These are phyloP conservation scores for Metallyticus violacea DNA, from an alignment of 2,888 invertebrate genomes.

Conservation along the genomic window DNA sequence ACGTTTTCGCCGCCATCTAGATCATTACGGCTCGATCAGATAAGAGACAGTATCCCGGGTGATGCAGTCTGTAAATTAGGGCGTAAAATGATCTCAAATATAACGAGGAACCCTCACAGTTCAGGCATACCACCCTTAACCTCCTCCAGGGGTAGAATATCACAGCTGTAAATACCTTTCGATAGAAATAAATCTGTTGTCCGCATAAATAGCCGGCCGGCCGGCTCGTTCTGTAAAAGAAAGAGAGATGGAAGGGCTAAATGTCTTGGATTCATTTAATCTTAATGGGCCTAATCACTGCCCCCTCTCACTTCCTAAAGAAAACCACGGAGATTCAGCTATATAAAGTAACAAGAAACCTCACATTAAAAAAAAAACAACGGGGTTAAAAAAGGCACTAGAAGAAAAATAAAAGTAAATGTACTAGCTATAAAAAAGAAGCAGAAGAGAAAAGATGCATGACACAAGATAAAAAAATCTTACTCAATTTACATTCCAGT, in stretches of 20 bases:
- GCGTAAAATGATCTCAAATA: not conserved
- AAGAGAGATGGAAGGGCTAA: not conserved
- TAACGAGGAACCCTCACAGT: not conserved
- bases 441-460: not conserved
- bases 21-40: not conserved
- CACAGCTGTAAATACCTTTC: not conserved
- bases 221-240: not conserved
- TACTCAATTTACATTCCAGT: constrained; percentile 16
- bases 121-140: not conserved
- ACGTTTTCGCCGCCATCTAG: not conserved
- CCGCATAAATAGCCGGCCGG: not conserved
- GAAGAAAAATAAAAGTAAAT: not conserved
- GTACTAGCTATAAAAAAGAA: not conserved
- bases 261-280: not conserved
- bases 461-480: not conserved
- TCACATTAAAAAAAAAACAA: not conserved
- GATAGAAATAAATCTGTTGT: not conserved
- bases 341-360: not conserved
- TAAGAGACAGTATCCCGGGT: not conserved
- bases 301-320: not conserved
- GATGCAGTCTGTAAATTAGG: not conserved
- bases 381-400: not conserved
- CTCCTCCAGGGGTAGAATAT: not conserved
- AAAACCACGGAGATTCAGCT: not conserved
- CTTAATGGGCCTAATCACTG: constrained; percentile 2